Percentiles rank a stretch among this genome's conserved stretches.
Conservation (phyloP, 1,140 invertebrate genomes). For the Magallana ariakensis region DNA sequence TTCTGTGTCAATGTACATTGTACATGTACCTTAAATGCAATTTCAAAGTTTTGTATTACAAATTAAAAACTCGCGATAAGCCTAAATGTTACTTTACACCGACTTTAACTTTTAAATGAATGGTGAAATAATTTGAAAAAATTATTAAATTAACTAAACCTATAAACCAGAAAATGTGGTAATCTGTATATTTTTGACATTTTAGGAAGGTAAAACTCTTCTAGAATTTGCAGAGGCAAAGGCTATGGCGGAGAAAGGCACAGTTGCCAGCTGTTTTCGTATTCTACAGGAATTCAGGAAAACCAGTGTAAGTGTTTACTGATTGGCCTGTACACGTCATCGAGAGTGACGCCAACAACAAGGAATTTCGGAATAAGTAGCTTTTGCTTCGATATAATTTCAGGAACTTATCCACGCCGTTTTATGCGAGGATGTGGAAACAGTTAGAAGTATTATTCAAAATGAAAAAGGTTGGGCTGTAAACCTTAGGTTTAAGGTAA, state of each 20-base stretch:
- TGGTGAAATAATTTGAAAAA: too few relatives aligned
- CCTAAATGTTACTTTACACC: too few relatives aligned
- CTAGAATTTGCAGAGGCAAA: slow-evolving; percentile 62
- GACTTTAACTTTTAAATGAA: too few relatives aligned
- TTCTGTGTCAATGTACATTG: neutral
- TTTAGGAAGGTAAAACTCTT: slow-evolving; percentile 64
- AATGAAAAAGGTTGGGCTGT: slow-evolving; percentile 57
- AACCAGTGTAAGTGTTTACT: slow-evolving; percentile 64
- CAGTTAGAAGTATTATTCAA: slow-evolving; percentile 53
- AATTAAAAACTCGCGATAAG: neutral
- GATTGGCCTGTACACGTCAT: too few relatives aligned
- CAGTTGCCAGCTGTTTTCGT: slow-evolving; percentile 58
- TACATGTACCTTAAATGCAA: neutral
- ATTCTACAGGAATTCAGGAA: slow-evolving; percentile 59
- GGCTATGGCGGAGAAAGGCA: slow-evolving; percentile 45
- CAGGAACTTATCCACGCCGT: slow-evolving; percentile 69
- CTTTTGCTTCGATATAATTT: neutral
- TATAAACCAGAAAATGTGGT: too few relatives aligned
- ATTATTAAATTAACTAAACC: too few relatives aligned
- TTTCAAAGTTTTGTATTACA: too few relatives aligned
- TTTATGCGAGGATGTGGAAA: slow-evolving; percentile 61
- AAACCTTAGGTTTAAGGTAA: slow-evolving; percentile 69
- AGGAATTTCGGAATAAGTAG: too few relatives aligned
- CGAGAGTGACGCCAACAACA: too few relatives aligned
- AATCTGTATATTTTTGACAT: neutral